Percentiles rank a stretch among this genome's conserved stretches.
phyloP scores from a whole-genome alignment of 2,113 vertebrate genomes.

The Irena cyanogastra region DNA sequence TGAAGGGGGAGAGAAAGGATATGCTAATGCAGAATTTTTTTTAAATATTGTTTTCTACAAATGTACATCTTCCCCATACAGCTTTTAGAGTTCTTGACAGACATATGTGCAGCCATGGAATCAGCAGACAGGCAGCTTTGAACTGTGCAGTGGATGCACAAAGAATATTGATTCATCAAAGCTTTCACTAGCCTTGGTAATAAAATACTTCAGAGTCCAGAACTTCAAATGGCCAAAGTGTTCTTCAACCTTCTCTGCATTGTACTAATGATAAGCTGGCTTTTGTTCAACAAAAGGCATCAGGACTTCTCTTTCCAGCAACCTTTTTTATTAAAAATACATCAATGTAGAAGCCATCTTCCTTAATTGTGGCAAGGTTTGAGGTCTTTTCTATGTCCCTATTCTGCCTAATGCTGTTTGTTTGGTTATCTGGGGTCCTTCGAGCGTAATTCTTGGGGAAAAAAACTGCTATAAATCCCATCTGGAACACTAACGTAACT shows the following conservation, averaged over 20 bases:
- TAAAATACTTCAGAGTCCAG: neutral
- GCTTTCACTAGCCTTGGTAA: neutral
- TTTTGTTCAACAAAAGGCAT: neutral
- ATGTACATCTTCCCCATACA: neutral
- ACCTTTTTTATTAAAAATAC: neutral
- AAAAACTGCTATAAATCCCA: neutral
- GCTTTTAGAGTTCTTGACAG: neutral
- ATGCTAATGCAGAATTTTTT: neutral
- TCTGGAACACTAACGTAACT: neutral
- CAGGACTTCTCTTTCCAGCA: neutral
- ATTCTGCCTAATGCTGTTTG: neutral
- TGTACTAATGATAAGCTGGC: neutral
- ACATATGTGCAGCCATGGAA: neutral
- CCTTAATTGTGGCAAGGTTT: neutral
- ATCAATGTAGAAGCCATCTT: neutral
- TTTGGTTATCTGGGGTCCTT: neutral
- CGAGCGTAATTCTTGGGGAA: neutral
- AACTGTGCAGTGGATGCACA: neutral
- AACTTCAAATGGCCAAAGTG: neutral
- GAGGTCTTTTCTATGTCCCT: neutral
- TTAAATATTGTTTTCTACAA: neutral
- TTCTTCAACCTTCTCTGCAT: neutral
- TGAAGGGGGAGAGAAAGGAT: neutral
- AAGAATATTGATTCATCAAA: slow-evolving; percentile 8
- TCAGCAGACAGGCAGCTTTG: slow-evolving; percentile 3